Evolutionary conservation across 2,113 vertebrate species (phyloP).

Genomic region (Cynoglossus semilaevis): DNA sequence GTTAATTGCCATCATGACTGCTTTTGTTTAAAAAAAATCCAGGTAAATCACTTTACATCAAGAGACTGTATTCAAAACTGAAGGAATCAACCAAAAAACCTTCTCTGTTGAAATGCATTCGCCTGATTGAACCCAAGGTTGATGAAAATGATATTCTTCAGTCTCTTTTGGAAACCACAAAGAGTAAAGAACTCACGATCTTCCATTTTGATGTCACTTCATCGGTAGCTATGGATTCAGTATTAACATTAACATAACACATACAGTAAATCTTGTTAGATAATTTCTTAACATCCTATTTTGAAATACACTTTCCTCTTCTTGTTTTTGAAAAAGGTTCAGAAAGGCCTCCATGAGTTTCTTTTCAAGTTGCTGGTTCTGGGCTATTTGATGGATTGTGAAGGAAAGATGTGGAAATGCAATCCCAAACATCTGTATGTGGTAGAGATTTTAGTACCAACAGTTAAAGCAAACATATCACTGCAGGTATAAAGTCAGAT

Average conservation of each 20-base stretch:
- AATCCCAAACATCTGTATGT: conserved; percentile 84
- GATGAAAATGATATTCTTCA: conserved; percentile 84
- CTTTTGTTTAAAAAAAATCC: conserved; percentile 17
- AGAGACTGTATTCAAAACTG: conserved; percentile 79
- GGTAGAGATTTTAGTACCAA: conserved; percentile 82
- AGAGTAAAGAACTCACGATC: conserved; percentile 72
- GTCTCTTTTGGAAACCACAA: conserved; percentile 68
- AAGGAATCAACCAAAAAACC: conserved; percentile 22
- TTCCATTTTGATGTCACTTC: conserved; percentile 94
- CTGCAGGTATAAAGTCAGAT: conserved; percentile 67
- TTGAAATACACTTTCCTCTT: conserved; percentile 3
- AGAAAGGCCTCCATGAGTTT: conserved; percentile 84
- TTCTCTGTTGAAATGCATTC: conserved; percentile 78
- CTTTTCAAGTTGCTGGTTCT: conserved; percentile 91
- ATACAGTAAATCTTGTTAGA: neutral
- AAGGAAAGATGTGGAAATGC: conserved; percentile 89
- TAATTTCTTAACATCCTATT: neutral
- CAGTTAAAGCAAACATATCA: conserved; percentile 27
- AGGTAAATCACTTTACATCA: conserved; percentile 95
- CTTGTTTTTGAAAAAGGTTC: conserved; percentile 76
- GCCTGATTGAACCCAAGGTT: conserved; percentile 81
- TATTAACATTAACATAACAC: neutral
- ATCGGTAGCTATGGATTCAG: conserved; percentile 74
- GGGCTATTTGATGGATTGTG: conserved; percentile 82
- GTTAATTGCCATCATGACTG: neutral